Evolutionary conservation across 2,888 invertebrate genomes (phyloP), one percentile per base, ranked within the genome.

Genomic region (Andricus curvator): DNA sequence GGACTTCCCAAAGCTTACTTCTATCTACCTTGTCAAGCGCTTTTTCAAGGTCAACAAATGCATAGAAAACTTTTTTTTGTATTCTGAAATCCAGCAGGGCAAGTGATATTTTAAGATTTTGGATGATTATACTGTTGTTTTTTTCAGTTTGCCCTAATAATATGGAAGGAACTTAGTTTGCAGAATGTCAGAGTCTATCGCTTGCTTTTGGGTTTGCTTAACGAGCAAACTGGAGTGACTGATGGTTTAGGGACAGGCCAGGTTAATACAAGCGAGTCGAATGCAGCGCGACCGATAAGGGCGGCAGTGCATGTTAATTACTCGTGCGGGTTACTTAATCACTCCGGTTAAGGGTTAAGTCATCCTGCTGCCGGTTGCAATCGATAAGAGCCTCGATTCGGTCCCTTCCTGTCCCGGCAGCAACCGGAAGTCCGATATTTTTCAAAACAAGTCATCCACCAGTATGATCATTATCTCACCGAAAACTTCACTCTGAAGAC

Each of bases 141-240:
- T 17, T 48, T 48, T 48, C 4, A 17, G 20, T 17, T 48, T 48
- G 4, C 48, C 4, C 48, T 48, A 48, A 48, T 17, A 48, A 48
- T 48, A 5, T 4, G 15, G 20, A 48, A 17, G 65, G 20, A 65
- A 33, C 20, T 65, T 65, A 33, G 33, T 33, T 65, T 65, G 33
- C 17, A 20, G 15, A 4, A 8, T 6, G n/a, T 41, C 5, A 1
- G 5, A 13, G 70, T 33, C 25, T 17, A 25, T 70, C 48, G 51
- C 17, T 70, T 70, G 48, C 70, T 70, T 70, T 56, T n/a, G 29
- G 51, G 33, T 29, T 70, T 70, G 70, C 70, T 70, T 56, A 70
- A 70, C 70, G 70, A 70, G 70, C 51, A 70, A 51, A 70, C 70
- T 48, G 70, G 51, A 70, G 70, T 70, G 70, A 70, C 48, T 70